These are phyloP conservation scores for Scomber japonicus DNA, from an alignment of 2,113 vertebrate species.

Conservation along the genomic window DNA sequence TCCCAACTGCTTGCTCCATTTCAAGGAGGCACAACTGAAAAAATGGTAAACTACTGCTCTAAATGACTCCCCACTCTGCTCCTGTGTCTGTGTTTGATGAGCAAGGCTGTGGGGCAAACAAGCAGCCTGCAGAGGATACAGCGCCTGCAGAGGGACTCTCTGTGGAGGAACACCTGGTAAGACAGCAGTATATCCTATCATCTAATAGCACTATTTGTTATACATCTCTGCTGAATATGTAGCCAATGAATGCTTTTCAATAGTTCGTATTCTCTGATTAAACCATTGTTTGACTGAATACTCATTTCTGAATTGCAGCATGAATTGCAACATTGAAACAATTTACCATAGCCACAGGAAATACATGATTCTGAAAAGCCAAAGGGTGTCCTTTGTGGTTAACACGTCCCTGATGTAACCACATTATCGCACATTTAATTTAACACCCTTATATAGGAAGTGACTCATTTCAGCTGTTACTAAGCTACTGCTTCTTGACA, in stretches of 20 bases:
- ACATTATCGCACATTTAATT: not conserved
- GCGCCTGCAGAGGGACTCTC: conserved; percentile 43
- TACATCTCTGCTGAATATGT: not conserved
- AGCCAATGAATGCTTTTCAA: not conserved
- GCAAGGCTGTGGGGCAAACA: conserved; percentile 44
- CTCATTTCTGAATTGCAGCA: not conserved
- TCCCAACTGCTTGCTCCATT: not conserved
- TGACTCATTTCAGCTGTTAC: conserved; percentile 10
- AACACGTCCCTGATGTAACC: not conserved
- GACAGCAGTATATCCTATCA: conserved; percentile 7
- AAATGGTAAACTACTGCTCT: conserved; percentile 12
- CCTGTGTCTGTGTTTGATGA: conserved; percentile 42
- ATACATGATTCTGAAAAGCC: not conserved
- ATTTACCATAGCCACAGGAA: not conserved
- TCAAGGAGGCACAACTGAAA: conserved; percentile 11
- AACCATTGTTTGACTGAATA: conserved; percentile 2
- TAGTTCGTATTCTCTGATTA: conserved; percentile 1
- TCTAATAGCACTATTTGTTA: conserved; percentile 20
- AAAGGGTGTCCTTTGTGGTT: not conserved
- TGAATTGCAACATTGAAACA: not conserved
- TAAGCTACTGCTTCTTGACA: not conserved
- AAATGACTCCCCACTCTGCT: not conserved
- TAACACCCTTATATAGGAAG: not conserved
- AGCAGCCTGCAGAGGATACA: conserved; percentile 28
- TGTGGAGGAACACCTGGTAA: conserved; percentile 64